Base-by-base conservation (phyloP, 2,888 invertebrate genomes). In the Lycaena phlaeas region DNA sequence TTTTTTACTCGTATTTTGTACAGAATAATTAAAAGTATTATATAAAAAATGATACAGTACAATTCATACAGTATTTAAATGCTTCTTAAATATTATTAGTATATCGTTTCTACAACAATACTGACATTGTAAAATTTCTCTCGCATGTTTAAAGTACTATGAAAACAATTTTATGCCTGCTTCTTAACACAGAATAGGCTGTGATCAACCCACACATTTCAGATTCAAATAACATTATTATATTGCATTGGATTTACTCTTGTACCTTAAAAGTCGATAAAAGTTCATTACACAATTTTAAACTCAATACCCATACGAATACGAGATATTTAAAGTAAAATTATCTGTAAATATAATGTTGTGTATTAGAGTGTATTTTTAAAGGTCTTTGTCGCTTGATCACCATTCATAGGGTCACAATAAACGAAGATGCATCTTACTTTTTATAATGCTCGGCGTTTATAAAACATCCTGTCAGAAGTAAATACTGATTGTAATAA, bases 201-300 rank as follows among this genome's bases (percentile, higher is more conserved):
- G 68, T 75, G 78, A 79, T 75, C 75, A 63, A 63, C 77, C 77
- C 75, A 79, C 75, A 75, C 76, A 61, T 56, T 59, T 49, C 49
- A 59, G 66, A 64, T 60, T 66, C 72, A 64, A 78, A 79, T 78
- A 79, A 75, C 77, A 76, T 77, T 77, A 75, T 77, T 75, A 77
- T 54, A 66, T 63, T 60, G 65, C 66, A 69, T 60, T 55, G 53
- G 53, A 56, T 56, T 49, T 54, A 56, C 54, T 53, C 40, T 42
- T 40, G 48, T 44, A 26, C 44, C 22, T 27, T 43, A 34, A 40
- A 37, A 14, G 14, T 37, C 34, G 26, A 42, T 12, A 3, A 11
- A 29, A 42, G 11, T 12, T 46, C 43, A 14, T 1, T 44, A 49
- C 14, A 4, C 38, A 2, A 64, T 52, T 54, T 25, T 47, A 31